Percentiles rank a stretch among this genome's conserved stretches.
phyloP scores from a whole-genome alignment of 1,140 invertebrate genomes.

The Gonioctena quinquepunctata region DNA sequence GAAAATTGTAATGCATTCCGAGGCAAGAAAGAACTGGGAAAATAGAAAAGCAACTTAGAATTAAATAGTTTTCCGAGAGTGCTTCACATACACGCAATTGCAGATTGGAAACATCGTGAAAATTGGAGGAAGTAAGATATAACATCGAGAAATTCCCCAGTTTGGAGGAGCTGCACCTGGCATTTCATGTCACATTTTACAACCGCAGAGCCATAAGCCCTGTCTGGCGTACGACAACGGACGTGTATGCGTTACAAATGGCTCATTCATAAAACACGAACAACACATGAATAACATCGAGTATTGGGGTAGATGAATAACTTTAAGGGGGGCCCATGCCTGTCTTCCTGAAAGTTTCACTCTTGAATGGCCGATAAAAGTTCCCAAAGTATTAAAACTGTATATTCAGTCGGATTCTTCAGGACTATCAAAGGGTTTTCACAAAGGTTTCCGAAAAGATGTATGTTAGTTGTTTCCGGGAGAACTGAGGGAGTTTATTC shows the following conservation, averaged over 20 bases:
- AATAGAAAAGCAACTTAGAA: too few relatives aligned
- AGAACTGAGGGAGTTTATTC: background rate
- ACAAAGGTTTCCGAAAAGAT: background rate
- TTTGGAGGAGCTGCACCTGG: constrained; percentile 32
- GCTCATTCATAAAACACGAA: constrained; percentile 56
- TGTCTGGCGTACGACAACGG: constrained; percentile 47
- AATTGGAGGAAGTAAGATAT: constrained; percentile 8
- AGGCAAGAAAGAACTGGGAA: too few relatives aligned
- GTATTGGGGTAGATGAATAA: constrained; percentile 40
- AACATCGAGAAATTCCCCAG: background rate
- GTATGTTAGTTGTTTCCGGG: constrained; percentile 5
- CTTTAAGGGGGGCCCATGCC: constrained; percentile 22
- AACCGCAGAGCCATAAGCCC: constrained; percentile 50
- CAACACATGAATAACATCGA: constrained; percentile 56
- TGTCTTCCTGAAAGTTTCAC: background rate
- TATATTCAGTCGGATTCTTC: constrained; percentile 16
- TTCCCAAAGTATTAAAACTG: constrained; percentile 18
- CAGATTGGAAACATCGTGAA: background rate
- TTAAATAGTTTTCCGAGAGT: too few relatives aligned
- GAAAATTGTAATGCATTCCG: too few relatives aligned
- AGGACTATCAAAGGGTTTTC: constrained; percentile 16
- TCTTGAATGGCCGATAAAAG: constrained; percentile 15
- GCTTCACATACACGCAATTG: too few relatives aligned
- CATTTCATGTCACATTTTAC: constrained; percentile 46
- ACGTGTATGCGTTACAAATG: constrained; percentile 54